A percentile compares a stretch with the other conserved stretches of the same genome.
Conservation (phyloP, 2,797 vertebrate genomes). For the Onychomys leucogaster region DNA sequence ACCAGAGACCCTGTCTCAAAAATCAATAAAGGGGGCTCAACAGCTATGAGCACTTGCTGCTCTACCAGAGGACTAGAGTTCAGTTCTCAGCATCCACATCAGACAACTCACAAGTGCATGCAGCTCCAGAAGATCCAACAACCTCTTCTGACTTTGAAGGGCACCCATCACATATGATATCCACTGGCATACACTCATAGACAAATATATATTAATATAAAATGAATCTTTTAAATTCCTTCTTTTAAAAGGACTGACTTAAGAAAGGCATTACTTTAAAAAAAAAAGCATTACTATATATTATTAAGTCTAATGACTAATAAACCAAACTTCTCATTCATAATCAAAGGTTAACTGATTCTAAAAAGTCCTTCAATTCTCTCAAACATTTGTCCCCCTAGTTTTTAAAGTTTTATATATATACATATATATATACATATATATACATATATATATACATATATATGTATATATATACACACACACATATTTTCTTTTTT, state of each 20-base stretch:
- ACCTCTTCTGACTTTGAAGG: neutral
- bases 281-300: neutral
- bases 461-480: no score
- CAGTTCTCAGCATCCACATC: neutral
- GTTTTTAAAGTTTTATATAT: no score
- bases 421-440: no score
- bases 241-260: neutral
- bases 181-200: neutral
- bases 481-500: no score
- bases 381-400: neutral
- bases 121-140: neutral
- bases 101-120: neutral
- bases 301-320: constrained; percentile 3
- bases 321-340: neutral
- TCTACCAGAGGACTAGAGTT: neutral
- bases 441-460: no score
- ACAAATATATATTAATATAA: neutral
- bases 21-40: neutral
- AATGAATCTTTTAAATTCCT: neutral
- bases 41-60: neutral
- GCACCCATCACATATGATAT: neutral
- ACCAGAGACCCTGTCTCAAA: neutral
- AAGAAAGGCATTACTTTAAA: neutral
- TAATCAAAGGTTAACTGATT: neutral
- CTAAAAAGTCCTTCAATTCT: neutral